Percentiles rank a stretch among this genome's conserved stretches.
These are phyloP conservation scores for Gila orcuttii DNA, from an alignment of 2,113 vertebrate genomes.

Conservation along the genomic window DNA sequence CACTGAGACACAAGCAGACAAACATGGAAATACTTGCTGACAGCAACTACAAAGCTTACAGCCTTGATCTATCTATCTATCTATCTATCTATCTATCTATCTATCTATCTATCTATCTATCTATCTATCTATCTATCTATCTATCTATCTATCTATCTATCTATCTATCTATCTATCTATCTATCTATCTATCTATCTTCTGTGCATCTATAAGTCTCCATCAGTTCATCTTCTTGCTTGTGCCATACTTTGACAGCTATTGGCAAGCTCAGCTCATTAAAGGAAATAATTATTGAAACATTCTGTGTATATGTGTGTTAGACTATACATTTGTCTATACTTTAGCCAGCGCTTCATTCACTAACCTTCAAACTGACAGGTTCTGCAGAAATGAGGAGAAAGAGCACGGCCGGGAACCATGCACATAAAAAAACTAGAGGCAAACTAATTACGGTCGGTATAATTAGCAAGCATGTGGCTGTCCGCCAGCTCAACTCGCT, in stretches of 20 bases:
- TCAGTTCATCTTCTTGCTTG: neutral
- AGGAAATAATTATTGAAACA: slow-evolving; percentile 23
- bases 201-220: neutral
- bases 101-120: neutral
- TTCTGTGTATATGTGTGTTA: slow-evolving; percentile 1
- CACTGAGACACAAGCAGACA: slow-evolving; percentile 6
- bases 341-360: slow-evolving; percentile 10
- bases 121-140: too few relatives aligned
- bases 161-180: too few relatives aligned
- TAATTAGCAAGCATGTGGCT: slow-evolving; percentile 57
- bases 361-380: slow-evolving; percentile 40
- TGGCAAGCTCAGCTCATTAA: slow-evolving; percentile 22
- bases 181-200: neutral
- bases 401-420: neutral
- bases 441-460: slow-evolving; percentile 53
- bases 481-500: slow-evolving; percentile 37
- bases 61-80: too few relatives aligned
- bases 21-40: slow-evolving; percentile 19
- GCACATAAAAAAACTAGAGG: slow-evolving; percentile 33
- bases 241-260: slow-evolving; percentile 19
- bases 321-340: slow-evolving; percentile 22
- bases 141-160: too few relatives aligned
- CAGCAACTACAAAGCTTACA: neutral
- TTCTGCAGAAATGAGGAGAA: slow-evolving; percentile 36
- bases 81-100: neutral